Evolutionary conservation across 2,797 vertebrate species (phyloP), one percentile per base, ranked within the genome.

Genomic region (Anas capensis): DNA sequence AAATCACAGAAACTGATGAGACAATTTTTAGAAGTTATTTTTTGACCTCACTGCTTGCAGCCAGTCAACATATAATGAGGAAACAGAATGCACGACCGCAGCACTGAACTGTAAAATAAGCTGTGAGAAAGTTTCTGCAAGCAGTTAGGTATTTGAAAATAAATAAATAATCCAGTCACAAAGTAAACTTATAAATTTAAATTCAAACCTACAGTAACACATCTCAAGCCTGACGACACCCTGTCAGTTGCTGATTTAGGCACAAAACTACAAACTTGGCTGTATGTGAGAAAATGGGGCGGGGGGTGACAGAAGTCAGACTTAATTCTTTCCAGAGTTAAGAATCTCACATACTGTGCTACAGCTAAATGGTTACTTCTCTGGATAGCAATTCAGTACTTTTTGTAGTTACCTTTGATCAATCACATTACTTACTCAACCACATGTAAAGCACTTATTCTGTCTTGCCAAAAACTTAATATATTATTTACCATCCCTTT

Each of bases 121-220:
- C 54, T 81, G 51, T 82, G 76, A 93, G 80, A 90, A 95, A 91
- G 62, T 65, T 91, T 86, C 73, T 91, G 58, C 14, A 91, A 93
- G 56, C 33, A 3, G 10, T 81, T 79, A 94, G 51, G 73, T 21
- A 36, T 81, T 65, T 81, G 26, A 8, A 75, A 33, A n/a, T 34
- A 83, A 68, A 68, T 14, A 26, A 26, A 68, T 33, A 17, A 51
- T 42, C 20, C 40, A 6, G 21, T 31, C 58, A 51, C 58, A 51
- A n/a, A 78, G 29, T 10, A 64, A 51, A 53, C 36, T 27, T 40
- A 61, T 8, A 53, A 29, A 51, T 42, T 26, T 53, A 3, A 72
- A 42, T 10, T 78, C 8, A 51, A 29, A 78, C 34, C 19, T 54
- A 8, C 56, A 73, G 34, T 57, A 54, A 48, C 15, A 20, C 17